Conservation (phyloP, 2,113 vertebrate genomes). For the Gnathonemus echidnorhynchus region DNA sequence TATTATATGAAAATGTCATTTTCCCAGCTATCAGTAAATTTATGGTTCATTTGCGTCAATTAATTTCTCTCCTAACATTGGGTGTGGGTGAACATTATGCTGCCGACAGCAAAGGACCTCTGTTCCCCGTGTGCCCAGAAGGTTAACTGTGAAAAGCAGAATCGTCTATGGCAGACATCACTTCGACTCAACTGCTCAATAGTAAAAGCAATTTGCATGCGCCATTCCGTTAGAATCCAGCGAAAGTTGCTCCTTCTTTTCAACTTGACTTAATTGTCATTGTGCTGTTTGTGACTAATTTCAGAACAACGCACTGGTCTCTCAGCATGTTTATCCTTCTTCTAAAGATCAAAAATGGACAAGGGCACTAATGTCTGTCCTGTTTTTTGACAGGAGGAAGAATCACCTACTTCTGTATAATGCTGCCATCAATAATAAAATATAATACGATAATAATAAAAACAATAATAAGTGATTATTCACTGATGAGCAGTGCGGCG, state of each 20-base stretch:
- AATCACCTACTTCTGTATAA: neutral
- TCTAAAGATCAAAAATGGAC: neutral
- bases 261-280: neutral
- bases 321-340: neutral
- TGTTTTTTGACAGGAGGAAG: neutral
- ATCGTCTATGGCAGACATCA: neutral
- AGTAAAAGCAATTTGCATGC: constrained; percentile 1
- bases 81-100: neutral
- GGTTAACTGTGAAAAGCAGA: constrained; percentile 19
- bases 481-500: neutral
- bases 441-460: constrained; percentile 9
- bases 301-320: neutral
- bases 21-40: neutral
- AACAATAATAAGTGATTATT: constrained; percentile 23
- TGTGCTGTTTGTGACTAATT: neutral
- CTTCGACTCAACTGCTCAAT: neutral
- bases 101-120: neutral
- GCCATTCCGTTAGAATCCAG: neutral
- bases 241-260: constrained; percentile 1
- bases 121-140: neutral
- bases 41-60: neutral
- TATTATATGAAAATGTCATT: neutral
- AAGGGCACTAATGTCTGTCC: neutral
- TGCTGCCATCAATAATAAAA: neutral
- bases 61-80: neutral